phyloP scores from a whole-genome alignment of 1,140 invertebrate genomes.

The Leptoteleia sp. region DNA sequence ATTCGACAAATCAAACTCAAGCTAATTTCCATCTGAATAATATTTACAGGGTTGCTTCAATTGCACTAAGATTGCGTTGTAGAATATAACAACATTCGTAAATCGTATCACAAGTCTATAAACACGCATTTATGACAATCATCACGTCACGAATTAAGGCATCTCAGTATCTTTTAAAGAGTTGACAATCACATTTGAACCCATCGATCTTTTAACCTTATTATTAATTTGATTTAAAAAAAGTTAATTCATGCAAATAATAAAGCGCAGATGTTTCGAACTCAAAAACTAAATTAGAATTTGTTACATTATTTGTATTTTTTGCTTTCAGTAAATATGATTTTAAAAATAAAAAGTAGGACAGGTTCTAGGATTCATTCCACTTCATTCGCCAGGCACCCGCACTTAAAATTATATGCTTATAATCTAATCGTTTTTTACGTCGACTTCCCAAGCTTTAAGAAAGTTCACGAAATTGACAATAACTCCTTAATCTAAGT shows the following conservation, averaged over 20 bases:
- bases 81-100: slow-evolving; percentile 64
- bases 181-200: slow-evolving; percentile 52
- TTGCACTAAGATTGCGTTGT: slow-evolving; percentile 69
- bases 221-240: background rate
- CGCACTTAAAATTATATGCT: slow-evolving; percentile 43
- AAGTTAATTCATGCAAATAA: too few species aligned
- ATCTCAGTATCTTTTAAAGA: slow-evolving; percentile 58
- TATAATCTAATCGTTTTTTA: slow-evolving; percentile 51
- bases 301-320: too few species aligned
- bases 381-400: slow-evolving; percentile 38
- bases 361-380: slow-evolving; percentile 51
- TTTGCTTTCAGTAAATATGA: too few species aligned
- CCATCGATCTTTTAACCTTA: slow-evolving; percentile 34
- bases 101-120: slow-evolving; percentile 69
- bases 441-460: slow-evolving; percentile 40
- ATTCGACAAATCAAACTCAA: slow-evolving; percentile 11
- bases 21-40: slow-evolving; percentile 16
- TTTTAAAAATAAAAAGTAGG: too few species aligned
- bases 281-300: too few species aligned
- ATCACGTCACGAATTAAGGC: slow-evolving; percentile 57
- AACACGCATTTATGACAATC: slow-evolving; percentile 42
- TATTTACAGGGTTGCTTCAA: slow-evolving; percentile 55
- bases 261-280: too few species aligned
- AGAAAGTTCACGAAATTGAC: slow-evolving; percentile 51
- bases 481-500: slow-evolving; percentile 65